phyloP scores from a whole-genome alignment of 2,113 vertebrate species.

The Pogona vitticeps region DNA sequence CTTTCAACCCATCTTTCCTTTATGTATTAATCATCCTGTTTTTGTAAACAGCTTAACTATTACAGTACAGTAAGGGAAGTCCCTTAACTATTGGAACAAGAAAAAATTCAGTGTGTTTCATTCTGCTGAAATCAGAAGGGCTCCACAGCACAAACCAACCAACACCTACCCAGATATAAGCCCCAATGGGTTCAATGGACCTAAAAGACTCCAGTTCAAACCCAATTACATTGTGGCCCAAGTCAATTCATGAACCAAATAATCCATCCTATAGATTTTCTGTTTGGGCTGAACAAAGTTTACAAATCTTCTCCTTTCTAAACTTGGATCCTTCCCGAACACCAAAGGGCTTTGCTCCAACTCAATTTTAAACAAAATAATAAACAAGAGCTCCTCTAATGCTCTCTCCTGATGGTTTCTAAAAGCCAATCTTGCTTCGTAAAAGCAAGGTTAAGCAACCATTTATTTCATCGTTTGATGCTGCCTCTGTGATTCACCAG shows the following conservation, averaged over 20 bases:
- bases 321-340: constrained; percentile 3
- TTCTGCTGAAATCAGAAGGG: too few species aligned
- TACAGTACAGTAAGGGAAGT: too few species aligned
- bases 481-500: background rate
- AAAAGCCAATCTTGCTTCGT: constrained; percentile 3
- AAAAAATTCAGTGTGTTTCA: constrained; percentile 6
- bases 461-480: accelerated
- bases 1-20: background rate
- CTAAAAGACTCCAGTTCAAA: background rate
- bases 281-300: constrained; percentile 11
- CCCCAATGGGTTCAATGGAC: too few species aligned
- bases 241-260: background rate
- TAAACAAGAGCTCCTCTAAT: background rate
- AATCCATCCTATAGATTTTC: background rate
- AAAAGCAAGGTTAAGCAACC: accelerated
- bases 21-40: too few species aligned
- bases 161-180: background rate
- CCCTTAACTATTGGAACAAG: background rate
- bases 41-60: too few species aligned
- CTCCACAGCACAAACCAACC: too few species aligned
- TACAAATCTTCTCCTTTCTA: background rate
- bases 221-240: accelerated
- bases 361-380: background rate
- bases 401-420: background rate
- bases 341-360: background rate